Conservation (phyloP, 2,888 invertebrate genomes). For the Tetranychus piercei region DNA sequence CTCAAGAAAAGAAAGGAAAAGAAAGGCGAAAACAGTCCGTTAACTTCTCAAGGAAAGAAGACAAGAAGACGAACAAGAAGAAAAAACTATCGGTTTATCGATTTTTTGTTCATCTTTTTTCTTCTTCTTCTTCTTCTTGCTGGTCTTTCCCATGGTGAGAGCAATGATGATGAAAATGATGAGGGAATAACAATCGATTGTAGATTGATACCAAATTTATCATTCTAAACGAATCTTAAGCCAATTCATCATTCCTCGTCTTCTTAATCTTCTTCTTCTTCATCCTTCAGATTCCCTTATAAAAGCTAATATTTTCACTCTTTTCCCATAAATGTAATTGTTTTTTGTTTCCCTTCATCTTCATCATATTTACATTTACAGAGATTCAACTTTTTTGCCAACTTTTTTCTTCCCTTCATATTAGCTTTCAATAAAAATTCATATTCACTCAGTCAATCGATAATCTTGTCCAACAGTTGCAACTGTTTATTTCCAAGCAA, state of each 20-base stretch:
- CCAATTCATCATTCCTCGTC: background rate
- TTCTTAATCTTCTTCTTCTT: background rate
- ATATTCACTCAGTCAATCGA: no score
- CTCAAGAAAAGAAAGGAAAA: conserved; percentile 1
- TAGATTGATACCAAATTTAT: background rate
- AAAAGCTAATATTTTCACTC: background rate
- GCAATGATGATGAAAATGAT: background rate
- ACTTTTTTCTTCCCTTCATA: no score
- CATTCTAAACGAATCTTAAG: background rate
- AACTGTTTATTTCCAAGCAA: background rate
- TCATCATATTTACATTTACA: no score
- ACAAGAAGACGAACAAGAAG: background rate
- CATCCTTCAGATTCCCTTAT: background rate
- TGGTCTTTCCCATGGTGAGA: background rate
- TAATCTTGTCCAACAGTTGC: no score
- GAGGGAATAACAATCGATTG: background rate
- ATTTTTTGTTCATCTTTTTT: background rate
- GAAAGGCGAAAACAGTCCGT: background rate
- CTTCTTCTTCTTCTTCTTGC: background rate
- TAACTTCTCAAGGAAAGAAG: background rate
- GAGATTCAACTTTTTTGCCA: no score
- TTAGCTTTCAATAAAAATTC: no score
- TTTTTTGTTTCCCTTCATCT: no score
- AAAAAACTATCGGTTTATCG: background rate
- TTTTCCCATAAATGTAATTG: background rate